Evolutionary conservation across 2,888 invertebrate species (phyloP), one percentile per base, ranked within the genome.

Genomic region (Apantesis nais): DNA sequence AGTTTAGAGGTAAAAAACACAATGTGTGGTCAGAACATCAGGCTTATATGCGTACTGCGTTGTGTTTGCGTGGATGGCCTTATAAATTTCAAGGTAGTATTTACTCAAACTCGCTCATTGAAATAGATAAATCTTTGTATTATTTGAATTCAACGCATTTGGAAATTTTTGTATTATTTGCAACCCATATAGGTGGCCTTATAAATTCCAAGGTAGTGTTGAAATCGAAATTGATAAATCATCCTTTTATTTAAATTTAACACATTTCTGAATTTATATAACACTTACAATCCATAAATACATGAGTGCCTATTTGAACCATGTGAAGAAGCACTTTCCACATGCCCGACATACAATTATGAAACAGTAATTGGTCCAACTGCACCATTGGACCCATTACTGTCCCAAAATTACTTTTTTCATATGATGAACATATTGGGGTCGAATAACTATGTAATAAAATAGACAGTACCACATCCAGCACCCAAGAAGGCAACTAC

Each of bases 1-100:
- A 68, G 70, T 69, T 71, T 61, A 73, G 76, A 88, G 78, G 86
- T 90, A 86, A 73, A 77, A 78, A 85, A 75, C 79, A 76, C 80
- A 82, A 80, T 86, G 87, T 92, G 90, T 92, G 92, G 92, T 90
- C 92, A 91, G 87, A 83, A 85, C 90, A 92, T 90, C 90, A 92
- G 87, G 82, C 85, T 85, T 86, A 87, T 83, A 84, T 89, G 86
- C 80, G 79, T 85, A 83, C 80, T 77, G 74, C 86, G 83, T 88
- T 87, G 22, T 89, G 86, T 89, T 85, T 89, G 87, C 85, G 82
- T 84, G 86, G 81, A 86, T 82, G 91, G 81, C 89, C 89, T 87
- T 88, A 85, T 77, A 81, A 77, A 82, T 41, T 86, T 29, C 85
- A 88, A 88, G 87, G 88, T 84, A 83, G 19, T 63, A 29, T 44